A percentile compares a stretch with the other conserved stretches of the same genome.
These are phyloP conservation scores for Scopus umbretta DNA, from an alignment of 2,113 vertebrate species.

Conservation along the genomic window DNA sequence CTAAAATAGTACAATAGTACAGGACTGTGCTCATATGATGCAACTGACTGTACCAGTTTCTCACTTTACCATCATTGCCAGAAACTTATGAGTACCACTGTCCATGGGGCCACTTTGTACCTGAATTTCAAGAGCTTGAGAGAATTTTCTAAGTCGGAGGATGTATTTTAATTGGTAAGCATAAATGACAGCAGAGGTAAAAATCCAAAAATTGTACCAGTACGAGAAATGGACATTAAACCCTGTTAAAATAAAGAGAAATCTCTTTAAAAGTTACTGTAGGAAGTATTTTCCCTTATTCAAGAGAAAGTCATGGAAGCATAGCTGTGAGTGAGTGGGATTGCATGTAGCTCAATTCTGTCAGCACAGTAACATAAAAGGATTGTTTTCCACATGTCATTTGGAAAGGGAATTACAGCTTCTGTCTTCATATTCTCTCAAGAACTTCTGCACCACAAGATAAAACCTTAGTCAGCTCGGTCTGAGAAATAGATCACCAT, in stretches of 20 bases:
- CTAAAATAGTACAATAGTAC: not conserved
- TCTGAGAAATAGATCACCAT: not conserved
- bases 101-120: not conserved
- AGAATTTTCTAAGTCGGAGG: not conserved
- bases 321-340: not conserved
- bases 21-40: not conserved
- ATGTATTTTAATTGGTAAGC: not conserved
- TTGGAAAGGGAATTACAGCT: not conserved
- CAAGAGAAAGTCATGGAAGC: not conserved
- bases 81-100: not conserved
- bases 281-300: not conserved
- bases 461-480: not conserved
- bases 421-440: not conserved
- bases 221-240: not conserved
- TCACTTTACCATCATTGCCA: not conserved
- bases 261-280: not conserved
- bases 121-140: not conserved
- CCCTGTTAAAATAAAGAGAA: not conserved
- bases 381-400: not conserved
- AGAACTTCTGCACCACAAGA: not conserved
- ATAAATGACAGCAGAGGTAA: not conserved
- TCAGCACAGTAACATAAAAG: not conserved
- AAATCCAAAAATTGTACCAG: not conserved
- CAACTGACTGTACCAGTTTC: not conserved
- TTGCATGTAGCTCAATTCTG: not conserved